These are phyloP conservation scores for Melieria crassipennis DNA, from an alignment of 2,888 invertebrate species.

Conservation along the genomic window DNA sequence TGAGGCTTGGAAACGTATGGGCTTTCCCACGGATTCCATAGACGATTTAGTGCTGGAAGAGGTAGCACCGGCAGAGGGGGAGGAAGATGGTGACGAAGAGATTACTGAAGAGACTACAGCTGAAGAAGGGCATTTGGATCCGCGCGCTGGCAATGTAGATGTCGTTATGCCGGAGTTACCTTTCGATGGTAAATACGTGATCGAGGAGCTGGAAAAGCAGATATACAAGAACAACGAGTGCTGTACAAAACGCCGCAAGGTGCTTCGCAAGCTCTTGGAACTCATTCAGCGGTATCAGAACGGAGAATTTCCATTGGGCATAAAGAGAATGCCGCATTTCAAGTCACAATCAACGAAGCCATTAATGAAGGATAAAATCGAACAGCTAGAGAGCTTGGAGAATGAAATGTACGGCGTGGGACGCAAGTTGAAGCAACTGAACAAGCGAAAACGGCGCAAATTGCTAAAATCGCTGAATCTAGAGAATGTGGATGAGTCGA, in stretches of 20 bases:
- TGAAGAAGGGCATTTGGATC: slow-evolving; percentile 70
- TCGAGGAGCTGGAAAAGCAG: slow-evolving; percentile 68
- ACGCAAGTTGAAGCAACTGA: slow-evolving; percentile 66
- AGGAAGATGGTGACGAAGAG: slow-evolving; percentile 62
- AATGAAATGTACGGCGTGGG: slow-evolving; percentile 64
- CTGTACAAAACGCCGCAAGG: slow-evolving; percentile 70
- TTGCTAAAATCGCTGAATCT: slow-evolving; percentile 58
- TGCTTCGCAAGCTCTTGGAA: slow-evolving; percentile 67
- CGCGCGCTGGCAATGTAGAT: slow-evolving; percentile 82
- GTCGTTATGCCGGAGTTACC: slow-evolving; percentile 76
- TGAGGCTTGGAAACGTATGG: slow-evolving; percentile 78
- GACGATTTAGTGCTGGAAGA: slow-evolving; percentile 70
- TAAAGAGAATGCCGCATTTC: slow-evolving; percentile 68
- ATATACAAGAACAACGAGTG: slow-evolving; percentile 67
- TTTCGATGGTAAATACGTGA: slow-evolving; percentile 71
- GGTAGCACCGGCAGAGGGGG: slow-evolving; percentile 58
- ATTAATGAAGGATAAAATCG: slow-evolving; percentile 59
- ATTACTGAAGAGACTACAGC: slow-evolving; percentile 5
- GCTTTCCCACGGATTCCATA: slow-evolving; percentile 77
- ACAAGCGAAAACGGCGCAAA: slow-evolving; percentile 61
- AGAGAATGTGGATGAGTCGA: slow-evolving; percentile 57
- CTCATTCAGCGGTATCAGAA: slow-evolving; percentile 67
- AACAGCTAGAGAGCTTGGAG: slow-evolving; percentile 68
- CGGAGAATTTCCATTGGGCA: slow-evolving; percentile 76
- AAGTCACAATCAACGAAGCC: slow-evolving; percentile 53